These are phyloP conservation scores for Pachyseris speciosa DNA, from an alignment of 64 coral and sea anemone genomes.

Conservation along the genomic window DNA sequence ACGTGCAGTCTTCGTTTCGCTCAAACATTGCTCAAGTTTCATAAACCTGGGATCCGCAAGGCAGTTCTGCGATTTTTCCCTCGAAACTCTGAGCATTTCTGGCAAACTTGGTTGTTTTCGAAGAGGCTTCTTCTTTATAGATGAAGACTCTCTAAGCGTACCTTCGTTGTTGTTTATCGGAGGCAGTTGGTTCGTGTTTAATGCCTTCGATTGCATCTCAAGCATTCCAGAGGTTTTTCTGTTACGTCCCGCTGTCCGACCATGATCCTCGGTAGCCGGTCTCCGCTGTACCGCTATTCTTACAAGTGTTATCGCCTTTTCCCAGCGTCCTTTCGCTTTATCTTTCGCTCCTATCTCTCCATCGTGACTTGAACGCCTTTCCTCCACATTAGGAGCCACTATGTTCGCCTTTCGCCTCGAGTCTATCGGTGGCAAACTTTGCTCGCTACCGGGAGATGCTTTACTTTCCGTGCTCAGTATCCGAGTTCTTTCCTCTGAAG, in stretches of 20 bases:
- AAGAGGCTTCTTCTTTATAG: neutral
- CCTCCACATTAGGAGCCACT: neutral
- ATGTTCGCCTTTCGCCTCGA: neutral
- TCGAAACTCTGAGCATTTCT: slow-evolving; percentile 82
- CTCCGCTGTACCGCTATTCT: slow-evolving; percentile 70
- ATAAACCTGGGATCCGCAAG: slow-evolving; percentile 85
- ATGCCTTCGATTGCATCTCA: neutral
- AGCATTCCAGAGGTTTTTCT: neutral
- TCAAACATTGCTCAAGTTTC: slow-evolving; percentile 79
- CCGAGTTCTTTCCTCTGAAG: slow-evolving; percentile 84
- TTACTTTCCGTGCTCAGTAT: slow-evolving; percentile 52
- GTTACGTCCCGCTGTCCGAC: slow-evolving; percentile 20
- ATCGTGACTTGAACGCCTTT: neutral
- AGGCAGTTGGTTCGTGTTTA: neutral
- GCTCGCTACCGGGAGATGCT: neutral
- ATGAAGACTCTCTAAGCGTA: neutral
- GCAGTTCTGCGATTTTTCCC: slow-evolving; percentile 79
- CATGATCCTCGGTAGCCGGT: slow-evolving; percentile 25
- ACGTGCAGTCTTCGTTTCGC: neutral
- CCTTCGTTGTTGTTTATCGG: neutral
- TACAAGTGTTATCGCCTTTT: slow-evolving; percentile 86
- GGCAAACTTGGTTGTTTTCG: slow-evolving; percentile 66
- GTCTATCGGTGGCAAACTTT: slow-evolving; percentile 66
- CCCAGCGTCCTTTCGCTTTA: slow-evolving; percentile 77
- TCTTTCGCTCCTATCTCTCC: neutral